Base-by-base conservation (phyloP, 2,888 invertebrate species). In the Nymphalis urticae region DNA sequence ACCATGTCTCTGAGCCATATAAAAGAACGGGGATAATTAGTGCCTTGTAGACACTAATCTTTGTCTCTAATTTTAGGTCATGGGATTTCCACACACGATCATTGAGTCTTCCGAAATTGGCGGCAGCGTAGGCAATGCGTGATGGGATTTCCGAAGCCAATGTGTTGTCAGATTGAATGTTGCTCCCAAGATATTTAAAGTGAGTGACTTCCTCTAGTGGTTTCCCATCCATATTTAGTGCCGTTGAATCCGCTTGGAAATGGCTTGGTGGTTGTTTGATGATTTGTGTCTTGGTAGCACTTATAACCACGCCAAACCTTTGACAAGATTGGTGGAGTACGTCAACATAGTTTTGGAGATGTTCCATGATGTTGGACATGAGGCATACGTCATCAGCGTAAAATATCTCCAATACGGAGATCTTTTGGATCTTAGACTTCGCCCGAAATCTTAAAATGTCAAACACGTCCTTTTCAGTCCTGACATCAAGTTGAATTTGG, bases 391-490 rank as follows among this genome's bases (percentile, higher is more conserved):
- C 51, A 9, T 51, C 51, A 5, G 51, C 51, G 19, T 51, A 51
- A 10, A 51, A 9, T 21, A 51, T 10, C 6, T 66, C 61, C 17
- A 66, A 13, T 10, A 54, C 5, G 19, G 66, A 54, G 17, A 24
- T 4, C 6, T 51, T 10, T 4, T 17, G 53, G 3, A 63, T 27
- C 48, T 53, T 64, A 16, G 17, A 16, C 47, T 64, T 68, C 4
- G 64, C 48, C 54, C 54, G 60, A 16, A 68, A 61, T 19, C 64
- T n/a, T 9, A 61, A 47, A 4, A 64, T 16, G 21, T 64, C 60
- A 60, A 68, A 60, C 27, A 69, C 60, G 21, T 64, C 53, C 36
- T 63, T 69, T 17, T 72, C 72, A 13, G 63, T 60, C 27, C 72
- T 48, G 4, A 58, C 27, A n/a, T n/a, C n/a, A n/a, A n/a, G 16